A percentile compares a stretch with the other conserved stretches of the same genome.
phyloP scores from a whole-genome alignment of 2,113 vertebrate genomes.

The Zosterops hypoxanthus region DNA sequence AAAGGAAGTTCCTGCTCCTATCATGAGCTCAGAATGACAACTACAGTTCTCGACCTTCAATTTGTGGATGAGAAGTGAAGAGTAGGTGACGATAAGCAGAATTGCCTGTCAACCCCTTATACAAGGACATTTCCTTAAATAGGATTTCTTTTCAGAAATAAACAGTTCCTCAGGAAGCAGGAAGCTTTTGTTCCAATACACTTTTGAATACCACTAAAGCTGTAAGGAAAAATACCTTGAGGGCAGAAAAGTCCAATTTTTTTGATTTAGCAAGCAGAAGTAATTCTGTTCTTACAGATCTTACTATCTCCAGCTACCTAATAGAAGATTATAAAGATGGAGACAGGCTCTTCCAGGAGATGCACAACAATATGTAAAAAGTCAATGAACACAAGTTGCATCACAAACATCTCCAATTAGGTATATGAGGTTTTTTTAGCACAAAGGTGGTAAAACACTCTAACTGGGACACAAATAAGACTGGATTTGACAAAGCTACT shows the following conservation, averaged over 20 bases:
- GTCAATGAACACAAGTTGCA: neutral
- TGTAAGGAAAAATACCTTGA: neutral
- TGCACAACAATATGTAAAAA: neutral
- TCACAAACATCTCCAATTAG: neutral
- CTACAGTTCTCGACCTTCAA: neutral
- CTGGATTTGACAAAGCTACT: neutral
- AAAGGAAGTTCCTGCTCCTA: constrained; percentile 7
- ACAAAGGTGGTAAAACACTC: neutral
- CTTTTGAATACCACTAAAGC: neutral
- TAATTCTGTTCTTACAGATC: neutral
- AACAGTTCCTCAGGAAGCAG: neutral
- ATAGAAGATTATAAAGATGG: neutral
- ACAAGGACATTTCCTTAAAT: constrained; percentile 6
- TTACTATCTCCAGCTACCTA: neutral
- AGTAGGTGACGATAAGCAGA: neutral
- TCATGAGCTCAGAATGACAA: neutral
- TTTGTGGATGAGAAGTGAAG: neutral
- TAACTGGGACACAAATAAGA: neutral
- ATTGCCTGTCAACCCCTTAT: neutral
- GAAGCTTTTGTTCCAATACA: neutral
- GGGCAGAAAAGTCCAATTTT: neutral
- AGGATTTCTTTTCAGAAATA: neutral
- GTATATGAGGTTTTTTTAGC: neutral
- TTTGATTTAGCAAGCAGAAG: neutral
- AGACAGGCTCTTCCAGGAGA: neutral